Base-by-base conservation (phyloP, 2,888 invertebrate genomes). In the Pelosia muscerda region DNA sequence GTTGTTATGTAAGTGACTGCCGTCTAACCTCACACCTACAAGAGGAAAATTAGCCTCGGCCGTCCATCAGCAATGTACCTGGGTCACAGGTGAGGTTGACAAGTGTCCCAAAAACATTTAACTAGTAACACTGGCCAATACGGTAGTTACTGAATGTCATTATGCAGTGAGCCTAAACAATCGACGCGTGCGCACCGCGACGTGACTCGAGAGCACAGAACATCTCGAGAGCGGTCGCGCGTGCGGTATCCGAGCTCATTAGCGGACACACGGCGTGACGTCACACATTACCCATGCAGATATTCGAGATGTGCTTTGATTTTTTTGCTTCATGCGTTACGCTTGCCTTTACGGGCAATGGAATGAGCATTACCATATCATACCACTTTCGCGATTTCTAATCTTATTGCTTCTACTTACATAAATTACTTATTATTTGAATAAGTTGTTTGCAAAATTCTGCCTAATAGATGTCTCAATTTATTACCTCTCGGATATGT, bases 181-280 rank as follows among this genome's bases (percentile, higher is more conserved):
- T 49, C 22, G 49, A 11, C 61, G 61, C 49, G 49, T 61, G 42
- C 49, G 49, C 61, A 61, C n/a, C 23, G 54, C 23, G 26, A 31
- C 49, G 26, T 25, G 54, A 49, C 26, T 42, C 26, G 61, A 61
- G 42, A 42, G 26, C 19, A n/a, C n/a, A n/a, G n/a, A n/a, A n/a
- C n/a, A n/a, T n/a, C 26, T 42, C 26, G 61, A 61, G 42, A 42
- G 26, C 19, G 26, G 19, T 13, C 72, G 62, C 38, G 73, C 73
- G 64, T 58, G 70, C 68, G 63, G 59, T 57, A 65, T 69, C 62
- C 58, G 63, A 54, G 60, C 69, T 80, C 68, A 78, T 78, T 77
- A 75, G 63, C 69, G 71, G 42, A 59, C 23, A 53, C 23, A 23
- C 19, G 5, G 23, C 15, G 9, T 65, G 59, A 58, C 53, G 59